Conservation (phyloP, 2,113 vertebrate species). For the Antechinus stuartii region DNA sequence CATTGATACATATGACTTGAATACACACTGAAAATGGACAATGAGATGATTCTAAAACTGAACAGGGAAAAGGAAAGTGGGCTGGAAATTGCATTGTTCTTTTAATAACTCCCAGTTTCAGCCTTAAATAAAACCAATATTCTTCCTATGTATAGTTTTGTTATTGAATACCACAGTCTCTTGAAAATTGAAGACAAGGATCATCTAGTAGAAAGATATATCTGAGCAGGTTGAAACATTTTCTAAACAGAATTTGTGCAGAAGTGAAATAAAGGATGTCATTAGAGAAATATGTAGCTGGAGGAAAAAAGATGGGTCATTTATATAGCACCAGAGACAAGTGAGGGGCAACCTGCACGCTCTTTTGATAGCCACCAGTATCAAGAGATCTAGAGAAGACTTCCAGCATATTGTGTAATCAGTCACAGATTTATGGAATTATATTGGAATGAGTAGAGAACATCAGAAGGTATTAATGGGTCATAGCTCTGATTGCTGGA, state of each 20-base stretch:
- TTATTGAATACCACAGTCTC: neutral
- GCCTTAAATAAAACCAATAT: neutral
- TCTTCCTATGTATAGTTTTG: neutral
- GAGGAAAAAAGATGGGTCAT: neutral
- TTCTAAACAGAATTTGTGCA: neutral
- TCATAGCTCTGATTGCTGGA: neutral
- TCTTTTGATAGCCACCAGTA: neutral
- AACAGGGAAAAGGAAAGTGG: neutral
- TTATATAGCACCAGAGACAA: neutral
- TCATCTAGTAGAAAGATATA: neutral
- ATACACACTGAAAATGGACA: neutral
- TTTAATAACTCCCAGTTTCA: neutral
- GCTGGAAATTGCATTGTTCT: neutral
- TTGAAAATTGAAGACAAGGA: neutral
- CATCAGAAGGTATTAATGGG: neutral
- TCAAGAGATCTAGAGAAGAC: neutral
- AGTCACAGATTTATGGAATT: too few species aligned
- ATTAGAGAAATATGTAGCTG: neutral
- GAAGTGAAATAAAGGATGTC: neutral
- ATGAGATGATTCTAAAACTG: neutral
- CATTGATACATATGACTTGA: neutral
- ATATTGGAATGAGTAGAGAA: neutral
- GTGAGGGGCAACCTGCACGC: neutral
- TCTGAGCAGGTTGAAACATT: neutral
- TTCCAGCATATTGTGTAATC: neutral